Evolutionary conservation across 2,888 invertebrate species (phyloP).

Genomic region (Oxytorus armatus): DNA sequence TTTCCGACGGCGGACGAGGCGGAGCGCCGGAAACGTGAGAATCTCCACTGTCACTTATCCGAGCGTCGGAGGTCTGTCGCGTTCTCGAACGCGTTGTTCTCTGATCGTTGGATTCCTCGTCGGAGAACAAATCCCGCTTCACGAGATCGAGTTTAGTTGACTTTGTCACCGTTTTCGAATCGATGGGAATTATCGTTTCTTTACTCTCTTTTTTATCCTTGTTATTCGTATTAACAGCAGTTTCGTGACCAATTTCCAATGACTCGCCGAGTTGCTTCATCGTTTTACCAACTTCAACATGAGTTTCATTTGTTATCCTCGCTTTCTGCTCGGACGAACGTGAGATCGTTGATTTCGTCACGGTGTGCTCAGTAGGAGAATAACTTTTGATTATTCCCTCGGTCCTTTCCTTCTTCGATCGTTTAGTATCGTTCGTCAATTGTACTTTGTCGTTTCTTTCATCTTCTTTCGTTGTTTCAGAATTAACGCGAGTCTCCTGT

Average conservation of each 20-base stretch:
- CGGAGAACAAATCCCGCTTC: conserved; percentile 81
- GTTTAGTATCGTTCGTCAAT: no score
- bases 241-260: no score
- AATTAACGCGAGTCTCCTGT: not conserved
- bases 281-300: no score
- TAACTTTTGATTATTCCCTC: no score
- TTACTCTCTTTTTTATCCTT: conserved; percentile 23
- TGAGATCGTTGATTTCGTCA: no score
- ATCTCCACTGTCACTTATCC: conserved; percentile 59
- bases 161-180: conserved; percentile 59
- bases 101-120: conserved; percentile 78
- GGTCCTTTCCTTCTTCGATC: no score
- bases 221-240: conserved; percentile 27
- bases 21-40: not conserved
- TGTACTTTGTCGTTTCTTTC: conserved; percentile 15
- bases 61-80: conserved; percentile 65
- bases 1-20: not conserved
- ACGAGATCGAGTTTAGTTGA: conserved; percentile 80
- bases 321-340: no score
- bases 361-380: no score
- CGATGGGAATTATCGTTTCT: not conserved
- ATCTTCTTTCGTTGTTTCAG: not conserved
- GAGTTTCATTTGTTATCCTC: no score
- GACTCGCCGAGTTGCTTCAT: no score
- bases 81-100: conserved; percentile 76